Evolutionary conservation across 2,888 invertebrate genomes (phyloP), one percentile per base, ranked within the genome.

Genomic region (Automeris io): DNA sequence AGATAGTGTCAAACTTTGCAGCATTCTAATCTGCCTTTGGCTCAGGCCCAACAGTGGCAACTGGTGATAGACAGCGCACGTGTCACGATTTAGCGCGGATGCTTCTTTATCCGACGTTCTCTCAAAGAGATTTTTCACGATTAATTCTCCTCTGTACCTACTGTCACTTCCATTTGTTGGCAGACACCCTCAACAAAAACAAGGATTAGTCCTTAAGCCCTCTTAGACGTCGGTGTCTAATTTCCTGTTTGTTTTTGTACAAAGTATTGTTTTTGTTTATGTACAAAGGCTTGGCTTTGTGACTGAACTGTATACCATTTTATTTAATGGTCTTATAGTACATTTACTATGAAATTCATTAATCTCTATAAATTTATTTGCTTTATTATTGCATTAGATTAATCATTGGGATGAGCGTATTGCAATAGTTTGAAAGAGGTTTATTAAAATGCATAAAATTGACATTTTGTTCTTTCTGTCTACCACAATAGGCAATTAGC

Each of bases 141-240:
- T 82, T 81, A 82, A 83, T 83, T 80, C 73, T 74, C 70, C 73
- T 67, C 68, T 70, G 70, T 65, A 72, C 65, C 64, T 59, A 65
- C 75, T 81, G 82, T 83, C 85, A 80, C 65, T 80, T 64, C 72
- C 81, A 85, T 82, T 83, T 79, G 82, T 71, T 70, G 73, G 65
- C 76, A 71, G 68, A 60, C 77, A 70, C 79, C 81, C 82, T 79
- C 69, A 70, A 82, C 78, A 75, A 77, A 81, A 81, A 81, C 77
- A 78, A 54, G 82, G 82, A 81, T 85, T 83, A 85, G 64, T 61
- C 61, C 51, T 50, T 76, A 74, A 81, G 74, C 73, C 72, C 64
- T 69, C 57, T 54, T 68, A 71, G 70, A 62, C 66, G 65, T 64
- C 67, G 62, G 68, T 68, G 61, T 78, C 75, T 71, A 65, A 77